phyloP scores from a whole-genome alignment of 2,888 invertebrate genomes.

The Lysandra bellargus region DNA sequence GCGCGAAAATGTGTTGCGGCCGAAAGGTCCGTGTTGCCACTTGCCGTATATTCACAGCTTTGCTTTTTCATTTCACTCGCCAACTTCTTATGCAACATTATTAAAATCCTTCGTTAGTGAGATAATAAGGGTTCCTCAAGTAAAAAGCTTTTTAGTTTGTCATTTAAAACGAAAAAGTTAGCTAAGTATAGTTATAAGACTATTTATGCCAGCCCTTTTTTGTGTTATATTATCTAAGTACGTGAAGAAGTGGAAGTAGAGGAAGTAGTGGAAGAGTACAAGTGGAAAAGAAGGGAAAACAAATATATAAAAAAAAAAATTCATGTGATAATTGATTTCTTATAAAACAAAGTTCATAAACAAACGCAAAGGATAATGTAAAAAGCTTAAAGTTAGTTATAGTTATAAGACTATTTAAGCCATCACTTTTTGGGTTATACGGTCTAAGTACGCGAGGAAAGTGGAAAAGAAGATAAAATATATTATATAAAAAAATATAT shows the following conservation, averaged over 20 bases:
- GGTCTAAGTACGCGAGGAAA: too few relatives aligned
- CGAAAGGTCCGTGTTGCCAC: conserved; percentile 1
- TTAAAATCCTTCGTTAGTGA: neutral
- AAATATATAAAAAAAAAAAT: too few relatives aligned
- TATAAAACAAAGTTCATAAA: too few relatives aligned
- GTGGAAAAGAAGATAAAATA: neutral
- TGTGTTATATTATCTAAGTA: too few relatives aligned
- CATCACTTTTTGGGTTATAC: too few relatives aligned
- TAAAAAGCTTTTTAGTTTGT: neutral
- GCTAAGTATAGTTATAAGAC: neutral
- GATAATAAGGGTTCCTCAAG: neutral
- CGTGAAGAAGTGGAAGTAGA: neutral
- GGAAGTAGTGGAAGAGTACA: too few relatives aligned
- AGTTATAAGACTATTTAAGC: neutral
- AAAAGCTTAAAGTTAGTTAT: too few relatives aligned
- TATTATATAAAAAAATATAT: neutral
- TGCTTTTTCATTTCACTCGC: conserved; percentile 13
- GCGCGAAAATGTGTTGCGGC: conserved; percentile 17
- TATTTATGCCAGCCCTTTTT: too few relatives aligned
- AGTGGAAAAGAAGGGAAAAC: too few relatives aligned
- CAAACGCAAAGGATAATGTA: too few relatives aligned
- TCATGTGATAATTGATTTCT: too few relatives aligned
- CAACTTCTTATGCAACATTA: conserved; percentile 11
- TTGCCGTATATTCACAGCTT: conserved; percentile 17
- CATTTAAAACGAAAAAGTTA: neutral